Base-by-base conservation (phyloP, 2,797 vertebrate species). In the Buphagus erythrorhynchus region DNA sequence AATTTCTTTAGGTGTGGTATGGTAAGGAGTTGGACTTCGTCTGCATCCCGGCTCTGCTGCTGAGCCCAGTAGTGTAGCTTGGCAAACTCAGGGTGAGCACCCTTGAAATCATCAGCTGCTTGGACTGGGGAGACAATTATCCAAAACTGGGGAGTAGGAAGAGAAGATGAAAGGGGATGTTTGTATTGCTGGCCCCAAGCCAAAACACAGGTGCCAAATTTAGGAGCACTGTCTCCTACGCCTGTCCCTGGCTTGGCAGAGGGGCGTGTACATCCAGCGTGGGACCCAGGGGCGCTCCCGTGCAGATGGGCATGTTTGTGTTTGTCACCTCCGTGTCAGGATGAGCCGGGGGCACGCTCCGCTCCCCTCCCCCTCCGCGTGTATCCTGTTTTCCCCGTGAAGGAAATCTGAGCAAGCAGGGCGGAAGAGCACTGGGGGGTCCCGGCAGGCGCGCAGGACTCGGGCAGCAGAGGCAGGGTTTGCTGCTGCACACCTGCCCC, bases 311-410 rank as follows among this genome's bases (percentile, higher is more conserved):
- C 65, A 83, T 95, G 89, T 95, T 95, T 93, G 93, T 95, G 91
- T 95, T 94, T 94, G 87, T 95, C 96, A 92, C 72, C 95, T 90
- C 93, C 3, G 5, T 94, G 89, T 97, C 95, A 95, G 96, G 96
- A 95, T 95, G 95, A 91, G 91, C 91, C 11, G 11, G 93, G 95
- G 93, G 89, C 87, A 68, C 9, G 15, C 78, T 93, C 84, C 0
- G 1, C 89, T 95, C 82, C 75, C 94, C 75, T 59, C 95, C 93
- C 89, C 85, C 94, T 55, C 68, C 0, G 0, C 94, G 86, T 33
- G 85, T 95, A 97, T 97, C 96, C 96, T 97, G 95, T 97, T 97
- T 97, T 97, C 90, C 91, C 48, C 0, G 12, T 0, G 88, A 95
- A 97, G 96, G 96, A 97, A 97, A 95, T 95, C 91, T 97, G 95